Evolutionary conservation across 2,888 invertebrate genomes (phyloP), one percentile per base, ranked within the genome.

Genomic region (Abrostola triplasia): DNA sequence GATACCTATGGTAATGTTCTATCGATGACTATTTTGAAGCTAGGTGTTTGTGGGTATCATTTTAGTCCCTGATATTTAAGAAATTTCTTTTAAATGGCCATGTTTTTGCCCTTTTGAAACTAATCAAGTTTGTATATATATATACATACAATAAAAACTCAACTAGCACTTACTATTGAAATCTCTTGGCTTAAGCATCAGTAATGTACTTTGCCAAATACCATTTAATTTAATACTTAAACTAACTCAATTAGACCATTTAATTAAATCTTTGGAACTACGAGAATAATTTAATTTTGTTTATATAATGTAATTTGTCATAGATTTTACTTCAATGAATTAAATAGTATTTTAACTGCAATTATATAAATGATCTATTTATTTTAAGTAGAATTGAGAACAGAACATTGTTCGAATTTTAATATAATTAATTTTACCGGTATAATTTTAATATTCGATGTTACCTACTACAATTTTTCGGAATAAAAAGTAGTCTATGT

Each of bases 271-370:
- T 48, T 58, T 54, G 13, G 40, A 13, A 54, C 9, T 13, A 7
- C 24, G 38, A n/a, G 13, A 8, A 44, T 24, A 10, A 44, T 35
- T 8, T 9, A 47, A 4, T 24, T 47, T 47, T 13, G 44, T 47
- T 44, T 47, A 47, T 73, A 44, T 54, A 57, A 38, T 11, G 24
- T 47, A 44, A 67, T 60, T 53, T 48, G 54, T 73, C 42, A 36
- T 8, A 40, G 36, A 44, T 59, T 41, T 73, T 42, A 50, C n/a
- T 49, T 48, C 36, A 38, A 57, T 50, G 57, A 37, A 65, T 56
- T 24, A 24, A 36, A 42, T 42, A 42, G 6, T 12, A 42, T 42
- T 24, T 24, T 24, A n/a, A 24, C 24, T 24, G 24, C 4, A 24
- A 24, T 24, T 24, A 24, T 24, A 24, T 24, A 42, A 11, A 12